These are phyloP conservation scores for Eulithis prunata DNA, from an alignment of 2,888 invertebrate species.

Conservation along the genomic window DNA sequence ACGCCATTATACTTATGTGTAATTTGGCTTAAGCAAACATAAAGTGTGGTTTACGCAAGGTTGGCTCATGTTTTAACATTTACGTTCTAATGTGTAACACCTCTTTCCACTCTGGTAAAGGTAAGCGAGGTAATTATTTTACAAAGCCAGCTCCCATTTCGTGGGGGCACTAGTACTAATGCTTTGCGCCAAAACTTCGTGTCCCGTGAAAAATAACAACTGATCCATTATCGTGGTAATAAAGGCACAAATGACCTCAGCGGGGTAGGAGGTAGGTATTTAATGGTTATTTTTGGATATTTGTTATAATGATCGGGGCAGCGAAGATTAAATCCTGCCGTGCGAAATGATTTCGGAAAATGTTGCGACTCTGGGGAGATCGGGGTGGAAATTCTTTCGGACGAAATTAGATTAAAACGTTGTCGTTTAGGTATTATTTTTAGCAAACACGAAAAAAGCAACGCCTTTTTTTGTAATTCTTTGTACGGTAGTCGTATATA, in stretches of 20 bases:
- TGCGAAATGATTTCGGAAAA: slow-evolving; percentile 14
- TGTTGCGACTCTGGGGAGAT: neutral
- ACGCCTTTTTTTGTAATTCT: neutral
- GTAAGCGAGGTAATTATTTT: slow-evolving; percentile 62
- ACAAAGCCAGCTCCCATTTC: slow-evolving; percentile 55
- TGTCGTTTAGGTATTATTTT: slow-evolving; percentile 1
- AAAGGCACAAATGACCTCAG: slow-evolving; percentile 53
- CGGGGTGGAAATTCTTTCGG: slow-evolving; percentile 1
- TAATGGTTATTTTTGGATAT: slow-evolving; percentile 52
- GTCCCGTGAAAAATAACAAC: slow-evolving; percentile 65
- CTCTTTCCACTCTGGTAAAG: slow-evolving; percentile 53
- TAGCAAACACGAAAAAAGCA: neutral
- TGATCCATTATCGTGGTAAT: slow-evolving; percentile 62
- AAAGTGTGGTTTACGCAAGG: slow-evolving; percentile 36
- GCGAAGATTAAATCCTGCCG: slow-evolving; percentile 35
- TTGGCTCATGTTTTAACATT: slow-evolving; percentile 43
- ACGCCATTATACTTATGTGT: slow-evolving; percentile 27
- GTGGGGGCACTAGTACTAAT: slow-evolving; percentile 65
- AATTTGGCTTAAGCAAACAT: slow-evolving; percentile 36
- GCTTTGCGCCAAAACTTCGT: slow-evolving; percentile 61
- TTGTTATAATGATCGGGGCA: slow-evolving; percentile 40
- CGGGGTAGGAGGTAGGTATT: slow-evolving; percentile 41
- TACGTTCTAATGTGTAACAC: slow-evolving; percentile 44
- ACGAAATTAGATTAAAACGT: slow-evolving; percentile 6
- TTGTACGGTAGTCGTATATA: too few species aligned